phyloP scores from a whole-genome alignment of 1,140 invertebrate species.

The Cotesia glomerata region DNA sequence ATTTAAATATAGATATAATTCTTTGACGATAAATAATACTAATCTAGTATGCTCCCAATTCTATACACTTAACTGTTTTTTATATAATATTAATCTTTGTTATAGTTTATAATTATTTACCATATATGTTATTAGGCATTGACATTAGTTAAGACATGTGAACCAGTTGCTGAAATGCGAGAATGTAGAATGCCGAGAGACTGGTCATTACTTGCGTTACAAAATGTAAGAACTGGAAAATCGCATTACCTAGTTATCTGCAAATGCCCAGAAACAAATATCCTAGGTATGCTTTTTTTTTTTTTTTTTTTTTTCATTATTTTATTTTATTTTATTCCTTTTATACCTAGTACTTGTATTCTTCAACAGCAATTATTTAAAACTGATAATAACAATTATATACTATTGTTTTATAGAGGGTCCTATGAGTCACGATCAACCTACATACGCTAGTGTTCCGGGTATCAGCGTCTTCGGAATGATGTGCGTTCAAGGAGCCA shows the following conservation, averaged over 20 bases:
- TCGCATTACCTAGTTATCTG: conserved; percentile 94
- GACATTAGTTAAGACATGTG: conserved; percentile 91
- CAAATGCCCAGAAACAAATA: conserved; percentile 82
- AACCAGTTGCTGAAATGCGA: conserved; percentile 86
- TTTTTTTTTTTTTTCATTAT: background rate
- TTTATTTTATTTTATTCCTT: background rate
- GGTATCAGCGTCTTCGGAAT: conserved; percentile 91
- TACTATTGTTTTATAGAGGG: conserved; percentile 70
- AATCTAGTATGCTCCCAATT: conserved; percentile 69
- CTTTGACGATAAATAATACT: conserved; percentile 53
- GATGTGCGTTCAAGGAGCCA: conserved; percentile 79
- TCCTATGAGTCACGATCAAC: conserved; percentile 91
- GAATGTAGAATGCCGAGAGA: conserved; percentile 86
- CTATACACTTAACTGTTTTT: background rate
- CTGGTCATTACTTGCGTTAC: conserved; percentile 89
- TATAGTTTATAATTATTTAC: no score
- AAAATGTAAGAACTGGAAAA: conserved; percentile 91
- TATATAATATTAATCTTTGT: background rate
- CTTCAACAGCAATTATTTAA: background rate
- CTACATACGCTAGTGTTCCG: conserved; percentile 90
- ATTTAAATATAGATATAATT: conserved; percentile 4
- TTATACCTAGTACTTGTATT: background rate
- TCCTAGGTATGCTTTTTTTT: conserved; percentile 72
- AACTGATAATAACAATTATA: background rate
- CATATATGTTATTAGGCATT: conserved; percentile 69